A percentile compares a stretch with the other conserved stretches of the same genome.
Evolutionary conservation across 2,888 invertebrate genomes (phyloP).

Genomic region (Hemicrepidius hirtus): DNA sequence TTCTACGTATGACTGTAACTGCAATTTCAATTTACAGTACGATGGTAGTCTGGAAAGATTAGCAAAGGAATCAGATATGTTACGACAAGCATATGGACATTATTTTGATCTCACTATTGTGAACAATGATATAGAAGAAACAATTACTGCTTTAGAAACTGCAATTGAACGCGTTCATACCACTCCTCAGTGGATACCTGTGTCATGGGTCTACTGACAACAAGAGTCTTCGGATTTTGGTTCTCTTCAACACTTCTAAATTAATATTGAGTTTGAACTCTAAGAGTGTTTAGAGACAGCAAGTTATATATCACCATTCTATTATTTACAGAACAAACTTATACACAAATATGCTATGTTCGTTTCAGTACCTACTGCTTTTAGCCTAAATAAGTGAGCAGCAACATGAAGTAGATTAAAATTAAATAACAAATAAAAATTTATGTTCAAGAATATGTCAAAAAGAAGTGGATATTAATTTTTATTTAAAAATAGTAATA

Average conservation of each 20-base stretch:
- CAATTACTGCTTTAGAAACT: slow-evolving; percentile 92
- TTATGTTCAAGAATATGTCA: too few species aligned
- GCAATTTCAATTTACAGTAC: slow-evolving; percentile 80
- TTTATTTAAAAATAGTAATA: too few species aligned
- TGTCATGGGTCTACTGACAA: slow-evolving; percentile 97
- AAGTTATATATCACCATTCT: slow-evolving; percentile 29
- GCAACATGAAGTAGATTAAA: too few species aligned
- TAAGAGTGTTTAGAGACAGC: neutral
- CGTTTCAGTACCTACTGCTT: neutral
- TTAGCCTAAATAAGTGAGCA: too few species aligned
- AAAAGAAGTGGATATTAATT: too few species aligned
- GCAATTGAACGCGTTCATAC: slow-evolving; percentile 93
- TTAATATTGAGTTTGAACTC: slow-evolving; percentile 14
- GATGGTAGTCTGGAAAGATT: slow-evolving; percentile 98
- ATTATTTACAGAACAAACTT: slow-evolving; percentile 30
- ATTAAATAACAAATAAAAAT: too few species aligned
- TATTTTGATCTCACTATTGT: slow-evolving; percentile 98
- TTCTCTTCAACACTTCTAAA: slow-evolving; percentile 49
- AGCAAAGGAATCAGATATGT: slow-evolving; percentile 96
- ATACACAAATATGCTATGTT: neutral
- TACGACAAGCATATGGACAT: slow-evolving; percentile 98
- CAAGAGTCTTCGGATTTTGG: slow-evolving; percentile 67
- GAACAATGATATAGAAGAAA: slow-evolving; percentile 99
- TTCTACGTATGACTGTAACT: slow-evolving; percentile 1
- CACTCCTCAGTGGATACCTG: slow-evolving; percentile 97